Evolutionary conservation across 2,113 vertebrate genomes (phyloP).

Genomic region (Oncorhynchus gorbuscha): DNA sequence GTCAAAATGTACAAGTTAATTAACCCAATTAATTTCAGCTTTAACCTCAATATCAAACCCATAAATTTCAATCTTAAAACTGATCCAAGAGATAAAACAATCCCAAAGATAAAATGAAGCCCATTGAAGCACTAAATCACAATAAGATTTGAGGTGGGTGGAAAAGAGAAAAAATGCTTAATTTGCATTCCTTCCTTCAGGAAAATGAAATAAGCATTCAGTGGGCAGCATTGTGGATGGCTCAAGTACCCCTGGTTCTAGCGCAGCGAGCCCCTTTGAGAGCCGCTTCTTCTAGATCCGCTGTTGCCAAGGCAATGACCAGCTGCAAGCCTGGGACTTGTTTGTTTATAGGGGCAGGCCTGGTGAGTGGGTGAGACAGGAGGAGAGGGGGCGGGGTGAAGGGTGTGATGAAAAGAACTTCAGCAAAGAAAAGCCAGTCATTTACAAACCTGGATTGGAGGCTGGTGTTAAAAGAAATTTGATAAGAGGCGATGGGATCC

Average conservation of each 20-base stretch:
- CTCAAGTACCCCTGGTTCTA: conserved; percentile 68
- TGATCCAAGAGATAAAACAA: conserved; percentile 25
- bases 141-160: conserved; percentile 1
- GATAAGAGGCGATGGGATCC: neutral
- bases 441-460: conserved; percentile 43
- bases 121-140: conserved; percentile 11
- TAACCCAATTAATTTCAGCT: conserved; percentile 21
- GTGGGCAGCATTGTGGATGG: conserved; percentile 62
- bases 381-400: conserved; percentile 36
- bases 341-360: conserved; percentile 65
- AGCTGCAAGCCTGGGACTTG: conserved; percentile 65
- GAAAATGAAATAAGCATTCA: conserved; percentile 75
- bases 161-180: conserved; percentile 20
- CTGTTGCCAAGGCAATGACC: conserved; percentile 74
- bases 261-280: conserved; percentile 52
- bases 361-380: conserved; percentile 41
- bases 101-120: conserved; percentile 48
- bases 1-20: conserved; percentile 21
- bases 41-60: conserved; percentile 16
- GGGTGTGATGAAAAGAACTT: conserved; percentile 34
- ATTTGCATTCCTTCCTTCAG: conserved; percentile 69
- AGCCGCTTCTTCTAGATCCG: conserved; percentile 64
- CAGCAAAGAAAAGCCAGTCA: conserved; percentile 27
- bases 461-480: conserved; percentile 11
- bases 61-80: conserved; percentile 24